Evolutionary conservation across 1,140 invertebrate genomes (phyloP).

Genomic region (Formica selysi): DNA sequence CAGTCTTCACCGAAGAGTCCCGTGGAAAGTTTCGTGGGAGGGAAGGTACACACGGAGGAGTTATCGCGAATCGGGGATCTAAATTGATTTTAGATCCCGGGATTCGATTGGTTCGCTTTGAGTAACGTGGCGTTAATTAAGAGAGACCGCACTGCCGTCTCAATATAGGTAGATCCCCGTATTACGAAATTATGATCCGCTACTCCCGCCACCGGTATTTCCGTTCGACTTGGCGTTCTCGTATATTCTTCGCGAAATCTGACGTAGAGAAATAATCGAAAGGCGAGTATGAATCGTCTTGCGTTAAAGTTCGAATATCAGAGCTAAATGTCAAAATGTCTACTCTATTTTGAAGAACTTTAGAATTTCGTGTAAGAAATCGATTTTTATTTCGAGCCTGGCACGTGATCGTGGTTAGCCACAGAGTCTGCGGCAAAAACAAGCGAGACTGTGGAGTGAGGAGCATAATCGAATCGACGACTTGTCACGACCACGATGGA

Average conservation of each 20-base stretch:
- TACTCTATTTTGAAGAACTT: not conserved
- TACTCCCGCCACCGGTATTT: constrained; percentile 31
- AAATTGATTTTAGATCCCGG: constrained; percentile 81
- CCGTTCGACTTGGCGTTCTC: not conserved
- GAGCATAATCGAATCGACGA: constrained; percentile 66
- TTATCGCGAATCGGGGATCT: constrained; percentile 77
- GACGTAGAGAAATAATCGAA: not conserved
- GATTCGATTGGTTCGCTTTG: constrained; percentile 74
- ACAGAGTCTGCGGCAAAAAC: not conserved
- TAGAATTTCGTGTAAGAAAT: constrained; percentile 13
- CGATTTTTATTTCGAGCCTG: constrained; percentile 3
- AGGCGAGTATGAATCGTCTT: not conserved
- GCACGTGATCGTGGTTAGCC: constrained; percentile 29
- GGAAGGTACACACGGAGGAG: constrained; percentile 32
- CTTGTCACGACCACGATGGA: constrained; percentile 71
- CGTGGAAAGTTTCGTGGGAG: constrained; percentile 40
- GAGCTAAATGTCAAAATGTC: not conserved
- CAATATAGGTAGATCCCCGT: constrained; percentile 74
- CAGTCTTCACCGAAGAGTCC: constrained; percentile 25
- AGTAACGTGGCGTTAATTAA: constrained; percentile 79
- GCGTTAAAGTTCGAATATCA: not conserved
- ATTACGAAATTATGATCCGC: constrained; percentile 75
- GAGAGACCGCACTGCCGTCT: constrained; percentile 76
- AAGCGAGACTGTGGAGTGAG: constrained; percentile 46
- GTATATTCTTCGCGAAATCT: not conserved